Base-by-base conservation (phyloP, 1,140 invertebrate genomes). In the Parapsyche elsis region DNA sequence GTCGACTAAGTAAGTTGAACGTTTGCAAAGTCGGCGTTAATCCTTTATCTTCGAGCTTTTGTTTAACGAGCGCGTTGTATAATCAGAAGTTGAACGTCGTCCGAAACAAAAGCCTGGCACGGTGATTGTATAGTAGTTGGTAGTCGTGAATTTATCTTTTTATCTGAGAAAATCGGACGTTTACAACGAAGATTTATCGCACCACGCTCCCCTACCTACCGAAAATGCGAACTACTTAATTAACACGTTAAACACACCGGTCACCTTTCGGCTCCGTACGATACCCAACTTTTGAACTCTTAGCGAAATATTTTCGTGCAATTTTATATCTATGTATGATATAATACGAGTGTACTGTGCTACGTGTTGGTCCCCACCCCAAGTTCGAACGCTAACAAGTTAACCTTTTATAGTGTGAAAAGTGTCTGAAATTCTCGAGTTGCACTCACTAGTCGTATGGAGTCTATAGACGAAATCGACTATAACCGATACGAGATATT, bases 41-140 rank as follows among this genome's bases (percentile, higher is more conserved):
- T 21, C 16, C 21, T 61, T 61, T 61, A 61, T 61, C 57, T 61
- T 16, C 16, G 21, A 61, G 16, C 57, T 61, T 61, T 61, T 61
- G 57, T 61, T 61, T 16, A 61, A 61, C 21, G 57, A 61, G 21
- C 57, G 57, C 57, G 21, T 21, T 16, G 57, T 61, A 61, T 61
- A 61, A 9, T 38, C 30, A 19, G 14, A 61, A 61, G 57, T 61
- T 38, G 57, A 38, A 38, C 30, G 30, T 38, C 30, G 30, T 38
- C 30, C 30, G 57, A 61, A 61, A 61, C 57, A 61, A 61, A 61
- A 61, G 57, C 57, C 16, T 61, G 9, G 57, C 10, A 61, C 30
- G 30, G 30, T 38, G 30, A 7, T n/a, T n/a, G n/a, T n/a, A n/a
- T n/a, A n/a, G 30, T 38, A 38, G 30, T 38, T 38, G 30, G 30